Evolutionary conservation across 2,113 vertebrate species (phyloP).

Genomic region (Gopherus flavomarginatus): DNA sequence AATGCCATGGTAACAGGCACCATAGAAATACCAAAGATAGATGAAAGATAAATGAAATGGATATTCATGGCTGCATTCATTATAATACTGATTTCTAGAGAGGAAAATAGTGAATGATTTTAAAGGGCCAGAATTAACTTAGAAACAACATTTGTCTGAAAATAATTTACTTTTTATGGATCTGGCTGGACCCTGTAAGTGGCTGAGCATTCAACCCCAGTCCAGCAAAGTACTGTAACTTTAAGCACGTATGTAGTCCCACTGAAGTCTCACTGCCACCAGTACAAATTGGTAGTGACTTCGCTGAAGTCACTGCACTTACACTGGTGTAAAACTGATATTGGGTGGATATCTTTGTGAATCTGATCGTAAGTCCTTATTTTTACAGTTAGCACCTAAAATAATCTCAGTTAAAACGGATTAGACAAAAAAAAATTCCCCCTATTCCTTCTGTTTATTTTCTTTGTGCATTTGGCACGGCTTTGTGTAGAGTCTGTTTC

Average conservation of each 20-base stretch:
- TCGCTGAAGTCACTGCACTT: background rate
- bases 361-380: background rate
- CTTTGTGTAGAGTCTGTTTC: background rate
- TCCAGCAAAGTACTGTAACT: conserved; percentile 20
- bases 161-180: background rate
- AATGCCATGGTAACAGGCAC: background rate
- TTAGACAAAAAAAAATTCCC: background rate
- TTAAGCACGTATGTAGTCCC: background rate
- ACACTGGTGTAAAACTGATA: background rate
- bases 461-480: background rate
- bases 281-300: background rate
- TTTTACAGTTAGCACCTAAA: background rate
- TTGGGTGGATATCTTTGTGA: background rate
- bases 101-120: conserved; percentile 10
- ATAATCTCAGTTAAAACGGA: background rate
- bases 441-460: background rate
- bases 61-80: conserved; percentile 1
- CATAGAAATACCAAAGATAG: background rate
- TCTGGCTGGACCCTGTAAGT: background rate
- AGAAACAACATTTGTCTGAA: background rate
- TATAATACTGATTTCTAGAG: conserved; percentile 8
- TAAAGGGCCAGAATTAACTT: conserved; percentile 4
- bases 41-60: background rate
- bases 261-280: background rate
- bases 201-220: background rate